A percentile compares a stretch with the other conserved stretches of the same genome.
phyloP scores from a whole-genome alignment of 2,113 vertebrate species.

The Lamprotornis superbus region DNA sequence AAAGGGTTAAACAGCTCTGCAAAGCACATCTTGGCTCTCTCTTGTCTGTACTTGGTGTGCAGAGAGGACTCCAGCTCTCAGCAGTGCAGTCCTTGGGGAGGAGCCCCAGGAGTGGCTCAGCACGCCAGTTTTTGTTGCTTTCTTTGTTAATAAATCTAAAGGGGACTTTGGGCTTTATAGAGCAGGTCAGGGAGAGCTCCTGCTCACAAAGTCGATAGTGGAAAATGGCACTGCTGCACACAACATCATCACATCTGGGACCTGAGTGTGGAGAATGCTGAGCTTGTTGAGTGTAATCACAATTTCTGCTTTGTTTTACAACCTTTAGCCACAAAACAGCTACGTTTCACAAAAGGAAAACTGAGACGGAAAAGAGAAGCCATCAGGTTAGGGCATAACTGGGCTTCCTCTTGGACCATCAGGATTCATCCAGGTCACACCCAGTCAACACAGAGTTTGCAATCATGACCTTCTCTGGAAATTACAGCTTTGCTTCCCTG shows the following conservation, averaged over 20 bases:
- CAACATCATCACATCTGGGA: neutral
- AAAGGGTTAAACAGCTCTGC: neutral
- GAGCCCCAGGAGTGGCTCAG: neutral
- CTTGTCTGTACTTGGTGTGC: neutral
- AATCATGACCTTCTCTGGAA: conserved; percentile 40
- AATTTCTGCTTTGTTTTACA: conserved; percentile 14
- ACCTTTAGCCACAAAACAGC: neutral
- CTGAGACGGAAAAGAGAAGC: neutral
- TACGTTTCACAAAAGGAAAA: neutral
- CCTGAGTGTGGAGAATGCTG: neutral
- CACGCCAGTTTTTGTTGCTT: neutral
- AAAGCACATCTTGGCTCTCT: neutral
- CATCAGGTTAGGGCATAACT: neutral
- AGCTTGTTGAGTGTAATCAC: neutral
- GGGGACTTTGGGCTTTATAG: neutral
- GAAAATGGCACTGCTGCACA: conserved; percentile 3
- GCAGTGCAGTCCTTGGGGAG: neutral
- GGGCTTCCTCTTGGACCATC: neutral
- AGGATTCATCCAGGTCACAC: neutral
- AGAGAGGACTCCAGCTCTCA: neutral
- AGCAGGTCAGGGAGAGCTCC: neutral
- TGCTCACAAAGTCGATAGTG: neutral
- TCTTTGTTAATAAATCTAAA: conserved; percentile 35
- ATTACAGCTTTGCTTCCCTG: conserved; percentile 31
- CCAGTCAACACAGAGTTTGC: neutral